Conservation (phyloP, 2,888 invertebrate species). For the Nineta flava region DNA sequence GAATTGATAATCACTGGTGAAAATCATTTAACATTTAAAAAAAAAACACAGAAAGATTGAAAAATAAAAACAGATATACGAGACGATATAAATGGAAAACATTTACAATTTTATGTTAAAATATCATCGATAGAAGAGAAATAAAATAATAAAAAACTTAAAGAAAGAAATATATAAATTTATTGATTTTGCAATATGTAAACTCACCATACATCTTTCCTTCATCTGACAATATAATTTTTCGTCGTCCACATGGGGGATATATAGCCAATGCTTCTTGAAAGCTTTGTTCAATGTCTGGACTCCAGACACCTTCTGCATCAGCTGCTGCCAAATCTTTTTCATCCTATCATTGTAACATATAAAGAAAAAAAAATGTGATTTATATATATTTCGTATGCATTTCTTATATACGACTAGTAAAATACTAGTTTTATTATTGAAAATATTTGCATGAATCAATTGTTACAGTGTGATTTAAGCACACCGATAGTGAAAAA, state of each 20-base stretch:
- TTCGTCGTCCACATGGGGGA: conserved; percentile 97
- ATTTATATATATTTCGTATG: background rate
- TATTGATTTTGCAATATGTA: background rate
- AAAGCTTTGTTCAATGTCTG: conserved; percentile 99
- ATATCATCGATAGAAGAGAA: background rate
- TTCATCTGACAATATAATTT: conserved; percentile 99
- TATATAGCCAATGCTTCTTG: conserved; percentile 99
- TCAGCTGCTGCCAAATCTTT: conserved; percentile 90
- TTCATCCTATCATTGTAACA: conserved; percentile 41
- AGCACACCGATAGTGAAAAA: too few relatives aligned
- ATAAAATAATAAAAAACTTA: background rate
- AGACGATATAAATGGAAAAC: too few relatives aligned
- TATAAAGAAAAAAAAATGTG: background rate
- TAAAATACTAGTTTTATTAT: background rate
- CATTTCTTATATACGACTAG: background rate
- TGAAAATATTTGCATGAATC: too few relatives aligned
- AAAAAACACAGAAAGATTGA: too few relatives aligned
- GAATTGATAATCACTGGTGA: too few relatives aligned
- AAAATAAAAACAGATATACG: too few relatives aligned
- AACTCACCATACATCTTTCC: conserved; percentile 99
- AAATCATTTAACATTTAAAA: too few relatives aligned
- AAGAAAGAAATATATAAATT: background rate
- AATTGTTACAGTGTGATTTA: too few relatives aligned
- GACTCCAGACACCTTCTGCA: conserved; percentile 99
- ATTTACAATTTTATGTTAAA: too few relatives aligned